phyloP scores from a whole-genome alignment of 2,888 invertebrate genomes.

The Tinea pellionella region DNA sequence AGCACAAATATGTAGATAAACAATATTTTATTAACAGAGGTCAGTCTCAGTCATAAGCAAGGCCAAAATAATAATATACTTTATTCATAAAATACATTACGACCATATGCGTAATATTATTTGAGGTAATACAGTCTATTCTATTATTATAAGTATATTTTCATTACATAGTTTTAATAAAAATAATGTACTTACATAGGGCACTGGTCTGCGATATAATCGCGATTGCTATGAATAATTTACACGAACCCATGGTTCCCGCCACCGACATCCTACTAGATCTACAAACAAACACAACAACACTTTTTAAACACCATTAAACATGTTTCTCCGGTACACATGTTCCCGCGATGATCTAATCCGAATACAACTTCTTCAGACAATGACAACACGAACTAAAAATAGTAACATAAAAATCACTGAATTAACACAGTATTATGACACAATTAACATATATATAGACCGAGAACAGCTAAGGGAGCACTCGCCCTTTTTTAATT shows the following conservation, averaged over 20 bases:
- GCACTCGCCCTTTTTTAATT: constrained; percentile 25
- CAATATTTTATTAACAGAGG: constrained; percentile 18
- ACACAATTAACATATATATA: constrained; percentile 30
- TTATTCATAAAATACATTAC: not conserved
- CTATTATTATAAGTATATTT: too few species aligned
- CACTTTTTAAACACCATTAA: constrained; percentile 38
- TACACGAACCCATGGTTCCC: constrained; percentile 50
- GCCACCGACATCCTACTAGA: constrained; percentile 40
- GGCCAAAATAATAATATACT: constrained; percentile 35
- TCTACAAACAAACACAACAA: constrained; percentile 59
- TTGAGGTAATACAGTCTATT: too few species aligned
- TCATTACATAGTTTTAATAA: too few species aligned
- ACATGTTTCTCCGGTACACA: constrained; percentile 59
- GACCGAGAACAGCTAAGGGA: constrained; percentile 22
- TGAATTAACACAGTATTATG: constrained; percentile 33
- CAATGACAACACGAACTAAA: constrained; percentile 72
- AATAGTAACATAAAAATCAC: constrained; percentile 67
- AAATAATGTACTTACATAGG: constrained; percentile 41
- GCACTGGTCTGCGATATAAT: constrained; percentile 48
- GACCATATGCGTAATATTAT: not conserved
- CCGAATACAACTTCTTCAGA: constrained; percentile 54
- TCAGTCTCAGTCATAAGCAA: constrained; percentile 23
- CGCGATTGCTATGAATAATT: constrained; percentile 47
- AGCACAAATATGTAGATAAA: constrained; percentile 8
- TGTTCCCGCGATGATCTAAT: constrained; percentile 67